phyloP scores from a whole-genome alignment of 53 echinoderm and acorn worm species.

The Zoroaster sp. region DNA sequence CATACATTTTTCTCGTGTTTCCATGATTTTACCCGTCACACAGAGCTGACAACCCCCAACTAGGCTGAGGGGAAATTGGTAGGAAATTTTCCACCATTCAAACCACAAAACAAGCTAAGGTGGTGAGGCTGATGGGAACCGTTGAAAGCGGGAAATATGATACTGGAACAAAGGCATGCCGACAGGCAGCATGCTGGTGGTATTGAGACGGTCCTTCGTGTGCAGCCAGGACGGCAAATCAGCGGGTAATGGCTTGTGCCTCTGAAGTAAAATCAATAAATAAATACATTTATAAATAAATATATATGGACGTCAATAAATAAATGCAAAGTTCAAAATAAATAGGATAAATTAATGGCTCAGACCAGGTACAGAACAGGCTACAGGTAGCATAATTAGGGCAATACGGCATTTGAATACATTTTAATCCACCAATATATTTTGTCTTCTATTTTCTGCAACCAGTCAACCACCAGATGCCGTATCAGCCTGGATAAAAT shows the following conservation, averaged over 20 bases:
- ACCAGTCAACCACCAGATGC: too few relatives aligned
- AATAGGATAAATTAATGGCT: too few relatives aligned
- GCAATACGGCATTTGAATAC: too few relatives aligned
- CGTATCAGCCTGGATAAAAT: too few relatives aligned
- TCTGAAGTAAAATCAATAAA: too few relatives aligned
- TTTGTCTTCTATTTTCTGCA: too few relatives aligned
- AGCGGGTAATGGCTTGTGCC: not conserved
- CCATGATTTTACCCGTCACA: not conserved
- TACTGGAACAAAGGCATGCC: constrained; percentile 26
- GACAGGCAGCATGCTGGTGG: constrained; percentile 18
- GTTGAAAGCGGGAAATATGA: not conserved
- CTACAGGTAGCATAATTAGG: too few relatives aligned
- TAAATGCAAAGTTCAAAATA: too few relatives aligned
- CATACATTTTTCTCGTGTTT: constrained; percentile 20
- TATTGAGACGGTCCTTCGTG: not conserved
- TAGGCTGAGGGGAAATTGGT: not conserved
- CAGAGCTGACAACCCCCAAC: not conserved
- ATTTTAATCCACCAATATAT: too few relatives aligned
- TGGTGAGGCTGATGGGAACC: not conserved
- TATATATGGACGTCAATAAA: too few relatives aligned
- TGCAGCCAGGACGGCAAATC: constrained; percentile 22
- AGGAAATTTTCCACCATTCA: constrained; percentile 18
- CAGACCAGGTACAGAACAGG: too few relatives aligned
- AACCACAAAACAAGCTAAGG: constrained; percentile 22
- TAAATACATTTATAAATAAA: not conserved